These are phyloP conservation scores for Sclerurus mexicanus DNA, from an alignment of 2,113 vertebrate species.

Conservation along the genomic window DNA sequence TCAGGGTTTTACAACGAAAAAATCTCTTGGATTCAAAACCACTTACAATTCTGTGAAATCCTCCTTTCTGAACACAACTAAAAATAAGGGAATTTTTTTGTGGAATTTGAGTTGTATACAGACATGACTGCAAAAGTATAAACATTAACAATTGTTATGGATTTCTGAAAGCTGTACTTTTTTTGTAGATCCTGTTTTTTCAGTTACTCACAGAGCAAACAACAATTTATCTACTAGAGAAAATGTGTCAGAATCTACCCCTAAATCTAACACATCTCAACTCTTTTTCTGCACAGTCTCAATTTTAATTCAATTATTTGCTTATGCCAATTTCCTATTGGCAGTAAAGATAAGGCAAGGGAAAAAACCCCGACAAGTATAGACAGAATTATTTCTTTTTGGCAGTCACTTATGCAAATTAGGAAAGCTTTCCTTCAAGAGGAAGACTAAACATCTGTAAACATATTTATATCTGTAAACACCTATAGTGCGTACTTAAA, in stretches of 20 bases:
- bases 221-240: not conserved
- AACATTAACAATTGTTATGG: not conserved
- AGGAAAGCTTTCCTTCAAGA: not conserved
- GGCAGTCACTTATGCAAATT: not conserved
- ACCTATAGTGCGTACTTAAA: not conserved
- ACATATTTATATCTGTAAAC: not conserved
- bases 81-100: not conserved
- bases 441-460: not conserved
- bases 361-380: fast-evolving
- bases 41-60: not conserved
- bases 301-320: not conserved
- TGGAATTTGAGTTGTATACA: not conserved
- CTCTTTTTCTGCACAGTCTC: not conserved
- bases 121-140: not conserved
- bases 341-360: not conserved
- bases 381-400: not conserved
- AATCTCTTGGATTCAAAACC: not conserved
- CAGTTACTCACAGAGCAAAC: not conserved
- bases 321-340: not conserved
- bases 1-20: not conserved
- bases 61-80: not conserved
- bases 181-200: not conserved
- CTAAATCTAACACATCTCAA: not conserved
- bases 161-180: not conserved
- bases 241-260: not conserved